These are phyloP conservation scores for Amphiprion clarkii DNA, from an alignment of 2,797 vertebrate species.

Conservation along the genomic window DNA sequence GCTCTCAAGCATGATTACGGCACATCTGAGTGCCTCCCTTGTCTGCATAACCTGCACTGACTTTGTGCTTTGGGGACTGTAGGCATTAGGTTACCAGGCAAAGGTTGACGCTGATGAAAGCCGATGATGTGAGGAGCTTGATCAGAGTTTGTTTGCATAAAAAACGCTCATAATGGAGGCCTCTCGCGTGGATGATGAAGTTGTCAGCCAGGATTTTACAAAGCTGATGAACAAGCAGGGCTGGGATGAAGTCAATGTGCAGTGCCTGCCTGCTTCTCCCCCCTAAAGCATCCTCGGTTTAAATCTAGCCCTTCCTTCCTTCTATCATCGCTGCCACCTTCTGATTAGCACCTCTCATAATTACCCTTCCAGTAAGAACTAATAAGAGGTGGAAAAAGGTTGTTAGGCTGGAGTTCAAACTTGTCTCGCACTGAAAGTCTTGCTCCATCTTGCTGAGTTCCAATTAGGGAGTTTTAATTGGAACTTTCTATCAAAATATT, in stretches of 20 bases:
- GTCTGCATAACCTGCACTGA: background rate
- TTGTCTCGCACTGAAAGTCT: background rate
- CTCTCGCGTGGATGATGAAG: background rate
- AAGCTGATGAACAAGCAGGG: background rate
- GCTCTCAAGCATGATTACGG: background rate
- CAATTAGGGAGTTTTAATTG: conserved; percentile 1
- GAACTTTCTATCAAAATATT: conserved; percentile 21
- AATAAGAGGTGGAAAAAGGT: conserved; percentile 1
- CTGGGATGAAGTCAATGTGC: background rate
- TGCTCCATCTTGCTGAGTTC: conserved; percentile 19
- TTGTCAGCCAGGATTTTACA: conserved; percentile 7
- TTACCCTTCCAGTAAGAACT: background rate
- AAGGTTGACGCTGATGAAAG: background rate
- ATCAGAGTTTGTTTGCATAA: conserved; percentile 1
- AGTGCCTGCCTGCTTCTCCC: background rate
- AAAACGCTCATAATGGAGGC: background rate
- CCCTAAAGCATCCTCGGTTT: background rate
- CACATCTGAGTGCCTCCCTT: background rate
- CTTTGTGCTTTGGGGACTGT: background rate
- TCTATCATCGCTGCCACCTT: conserved; percentile 1
- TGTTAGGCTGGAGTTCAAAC: conserved; percentile 1
- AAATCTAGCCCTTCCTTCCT: background rate
- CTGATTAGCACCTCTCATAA: conserved; percentile 5
- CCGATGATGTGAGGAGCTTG: background rate
- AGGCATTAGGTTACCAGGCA: background rate